Evolutionary conservation across 2,888 invertebrate species (phyloP).

Genomic region (Didymodactylos carnosus): DNA sequence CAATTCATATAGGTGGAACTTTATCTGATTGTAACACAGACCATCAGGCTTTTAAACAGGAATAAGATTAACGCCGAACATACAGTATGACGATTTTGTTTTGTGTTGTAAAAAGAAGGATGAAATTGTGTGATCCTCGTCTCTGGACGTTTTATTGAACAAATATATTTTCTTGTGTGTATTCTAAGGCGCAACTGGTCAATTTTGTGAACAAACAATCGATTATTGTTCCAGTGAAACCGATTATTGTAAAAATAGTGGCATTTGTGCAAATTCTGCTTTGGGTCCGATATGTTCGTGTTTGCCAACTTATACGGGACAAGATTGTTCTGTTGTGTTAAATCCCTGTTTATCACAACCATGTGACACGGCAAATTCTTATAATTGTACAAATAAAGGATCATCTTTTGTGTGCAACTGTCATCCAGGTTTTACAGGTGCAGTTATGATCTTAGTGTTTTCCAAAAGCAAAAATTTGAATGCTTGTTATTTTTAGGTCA

Average conservation of each 20-base stretch:
- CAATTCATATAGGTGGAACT: too few species aligned
- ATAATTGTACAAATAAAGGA: slow-evolving; percentile 1
- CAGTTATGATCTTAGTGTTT: neutral
- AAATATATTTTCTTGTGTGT: too few species aligned
- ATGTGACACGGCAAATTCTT: neutral
- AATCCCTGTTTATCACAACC: neutral
- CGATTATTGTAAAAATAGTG: slow-evolving; percentile 7
- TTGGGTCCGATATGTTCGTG: slow-evolving; percentile 11
- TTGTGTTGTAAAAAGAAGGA: too few species aligned
- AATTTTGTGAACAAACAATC: neutral
- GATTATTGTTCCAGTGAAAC: neutral
- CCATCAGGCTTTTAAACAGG: too few species aligned
- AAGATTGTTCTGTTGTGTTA: neutral
- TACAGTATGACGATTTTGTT: too few species aligned
- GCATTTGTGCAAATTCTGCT: neutral
- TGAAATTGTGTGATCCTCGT: too few species aligned
- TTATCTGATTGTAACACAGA: too few species aligned
- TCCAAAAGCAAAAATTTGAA: too few species aligned
- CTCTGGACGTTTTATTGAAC: too few species aligned
- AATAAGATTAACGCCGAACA: too few species aligned
- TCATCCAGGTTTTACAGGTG: slow-evolving; percentile 6
- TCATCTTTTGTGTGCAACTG: slow-evolving; percentile 2
- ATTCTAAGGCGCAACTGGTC: slow-evolving; percentile 3
- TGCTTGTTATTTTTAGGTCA: too few species aligned
- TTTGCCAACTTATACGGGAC: slow-evolving; percentile 1